Evolutionary conservation across 2,113 vertebrate genomes (phyloP).

Genomic region (Eupsittula cactorum): DNA sequence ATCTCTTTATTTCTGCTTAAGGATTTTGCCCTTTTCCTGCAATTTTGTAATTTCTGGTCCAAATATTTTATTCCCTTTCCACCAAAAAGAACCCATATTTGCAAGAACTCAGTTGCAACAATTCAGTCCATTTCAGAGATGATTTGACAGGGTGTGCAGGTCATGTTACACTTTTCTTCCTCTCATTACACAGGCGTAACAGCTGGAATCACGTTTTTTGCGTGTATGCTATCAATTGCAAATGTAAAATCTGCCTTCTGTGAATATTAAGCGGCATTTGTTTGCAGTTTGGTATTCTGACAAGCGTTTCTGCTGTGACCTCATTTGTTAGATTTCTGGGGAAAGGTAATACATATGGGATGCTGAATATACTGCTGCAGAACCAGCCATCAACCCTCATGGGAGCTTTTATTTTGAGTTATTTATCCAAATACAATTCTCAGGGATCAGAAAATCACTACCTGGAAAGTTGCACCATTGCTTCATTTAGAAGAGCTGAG

Average conservation of each 20-base stretch:
- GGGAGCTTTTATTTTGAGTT: constrained; percentile 2
- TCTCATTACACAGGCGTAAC: not conserved
- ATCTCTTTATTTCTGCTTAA: not conserved
- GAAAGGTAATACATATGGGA: not conserved
- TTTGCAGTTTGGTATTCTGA: not conserved
- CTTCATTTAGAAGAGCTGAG: not conserved
- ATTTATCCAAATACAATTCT: not conserved
- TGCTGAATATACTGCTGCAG: not conserved
- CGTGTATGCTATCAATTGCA: not conserved
- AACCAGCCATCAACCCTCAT: not conserved
- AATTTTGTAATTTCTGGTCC: not conserved
- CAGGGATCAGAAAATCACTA: not conserved
- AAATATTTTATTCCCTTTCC: not conserved
- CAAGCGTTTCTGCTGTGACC: not conserved
- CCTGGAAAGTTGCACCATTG: not conserved
- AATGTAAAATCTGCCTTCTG: not conserved
- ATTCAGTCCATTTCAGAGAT: not conserved
- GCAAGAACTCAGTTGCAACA: not conserved
- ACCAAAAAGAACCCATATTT: not conserved
- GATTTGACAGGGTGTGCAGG: not conserved
- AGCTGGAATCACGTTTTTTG: not conserved
- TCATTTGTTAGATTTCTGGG: not conserved
- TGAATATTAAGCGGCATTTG: not conserved
- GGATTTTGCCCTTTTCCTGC: not conserved
- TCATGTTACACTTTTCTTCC: not conserved